phyloP scores from a whole-genome alignment of 2,888 invertebrate genomes.

The Sarcophaga rosellei region DNA sequence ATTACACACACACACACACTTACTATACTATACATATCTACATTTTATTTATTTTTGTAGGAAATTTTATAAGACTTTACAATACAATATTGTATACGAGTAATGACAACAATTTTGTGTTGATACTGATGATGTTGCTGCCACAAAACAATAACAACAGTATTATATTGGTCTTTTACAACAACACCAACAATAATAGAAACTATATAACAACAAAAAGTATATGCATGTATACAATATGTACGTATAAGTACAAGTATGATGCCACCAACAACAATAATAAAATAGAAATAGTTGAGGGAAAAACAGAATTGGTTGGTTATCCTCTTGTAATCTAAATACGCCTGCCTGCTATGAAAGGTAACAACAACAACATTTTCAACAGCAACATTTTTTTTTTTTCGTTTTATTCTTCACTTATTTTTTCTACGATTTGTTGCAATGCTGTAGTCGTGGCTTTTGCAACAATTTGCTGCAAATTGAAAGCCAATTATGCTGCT shows the following conservation, averaged over 20 bases:
- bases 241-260: conserved; percentile 22
- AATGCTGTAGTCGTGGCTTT: conserved; percentile 73
- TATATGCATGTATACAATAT: too few relatives aligned
- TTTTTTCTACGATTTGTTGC: conserved; percentile 32
- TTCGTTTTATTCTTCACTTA: conserved; percentile 31
- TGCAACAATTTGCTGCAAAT: conserved; percentile 79
- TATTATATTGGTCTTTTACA: conserved; percentile 58
- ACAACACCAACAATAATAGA: conserved; percentile 17
- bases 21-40: conserved; percentile 32
- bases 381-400: conserved; percentile 31
- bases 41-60: conserved; percentile 15
- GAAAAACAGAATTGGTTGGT: conserved; percentile 52
- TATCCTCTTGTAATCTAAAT: conserved; percentile 67
- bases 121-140: conserved; percentile 52
- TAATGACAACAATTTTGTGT: conserved; percentile 35
- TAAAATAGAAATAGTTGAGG: conserved; percentile 23
- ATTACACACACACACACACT: not conserved
- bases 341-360: conserved; percentile 64
- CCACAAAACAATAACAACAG: conserved; percentile 55
- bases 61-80: not conserved
- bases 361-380: conserved; percentile 63
- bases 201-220: not conserved
- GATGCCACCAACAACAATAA: conserved; percentile 34
- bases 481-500: conserved; percentile 79
- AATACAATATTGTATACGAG: conserved; percentile 2